Percentiles rank a stretch among this genome's conserved stretches.
Conservation (phyloP, 2,113 vertebrate genomes). For the Halichoerus grypus region DNA sequence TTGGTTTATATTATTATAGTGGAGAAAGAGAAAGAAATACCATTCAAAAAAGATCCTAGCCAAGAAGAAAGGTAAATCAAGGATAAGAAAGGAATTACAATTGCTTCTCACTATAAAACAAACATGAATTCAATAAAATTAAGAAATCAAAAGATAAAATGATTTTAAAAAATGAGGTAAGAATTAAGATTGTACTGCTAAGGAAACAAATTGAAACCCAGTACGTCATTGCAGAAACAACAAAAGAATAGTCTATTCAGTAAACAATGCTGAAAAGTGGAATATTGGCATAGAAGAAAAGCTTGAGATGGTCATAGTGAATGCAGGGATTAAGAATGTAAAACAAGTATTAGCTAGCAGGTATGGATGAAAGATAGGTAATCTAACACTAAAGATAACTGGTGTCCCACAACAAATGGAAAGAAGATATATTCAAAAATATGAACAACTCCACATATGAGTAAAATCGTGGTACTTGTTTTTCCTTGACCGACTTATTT, state of each 20-base stretch:
- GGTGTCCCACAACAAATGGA: background rate
- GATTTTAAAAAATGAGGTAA: background rate
- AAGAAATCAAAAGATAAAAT: conserved; percentile 13
- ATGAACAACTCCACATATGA: background rate
- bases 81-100: background rate
- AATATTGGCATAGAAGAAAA: background rate
- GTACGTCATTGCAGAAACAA: background rate
- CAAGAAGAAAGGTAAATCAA: background rate
- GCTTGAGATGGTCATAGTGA: background rate
- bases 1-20: background rate
- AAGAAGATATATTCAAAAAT: background rate
- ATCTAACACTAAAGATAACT: background rate
- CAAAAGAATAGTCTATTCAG: background rate
- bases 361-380: background rate
- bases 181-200: background rate
- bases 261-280: background rate
- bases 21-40: background rate
- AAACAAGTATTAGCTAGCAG: background rate
- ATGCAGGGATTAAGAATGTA: background rate
- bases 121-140: conserved; percentile 20
- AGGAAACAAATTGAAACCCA: background rate
- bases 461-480: background rate
- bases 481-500: background rate
- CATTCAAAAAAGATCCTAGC: background rate
- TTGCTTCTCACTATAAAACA: background rate